phyloP scores from a whole-genome alignment of 2,888 invertebrate species.

The Arrhopalites spinosus region DNA sequence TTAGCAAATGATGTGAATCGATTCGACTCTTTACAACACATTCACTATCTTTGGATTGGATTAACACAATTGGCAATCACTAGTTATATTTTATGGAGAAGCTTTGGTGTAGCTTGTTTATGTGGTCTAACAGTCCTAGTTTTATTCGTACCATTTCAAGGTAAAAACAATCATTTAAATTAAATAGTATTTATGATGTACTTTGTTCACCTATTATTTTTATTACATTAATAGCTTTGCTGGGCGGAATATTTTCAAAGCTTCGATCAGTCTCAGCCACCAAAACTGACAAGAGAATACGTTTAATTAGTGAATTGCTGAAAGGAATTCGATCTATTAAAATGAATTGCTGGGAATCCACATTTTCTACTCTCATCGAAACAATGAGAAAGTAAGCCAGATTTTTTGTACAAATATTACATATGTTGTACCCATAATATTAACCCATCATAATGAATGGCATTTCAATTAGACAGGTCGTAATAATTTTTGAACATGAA shows the following conservation, averaged over 20 bases:
- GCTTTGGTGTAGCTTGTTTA: conserved; percentile 73
- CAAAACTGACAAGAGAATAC: conserved; percentile 85
- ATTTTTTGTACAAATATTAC: neutral
- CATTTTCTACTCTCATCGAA: neutral
- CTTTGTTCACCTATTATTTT: neutral
- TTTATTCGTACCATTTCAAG: conserved; percentile 82
- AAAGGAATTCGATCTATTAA: conserved; percentile 92
- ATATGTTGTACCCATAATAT: neutral
- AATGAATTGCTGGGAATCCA: conserved; percentile 92
- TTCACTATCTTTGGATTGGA: conserved; percentile 91
- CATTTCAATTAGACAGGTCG: too few species aligned
- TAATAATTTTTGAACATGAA: too few species aligned
- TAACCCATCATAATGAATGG: neutral
- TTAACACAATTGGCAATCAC: conserved; percentile 81
- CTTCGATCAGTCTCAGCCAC: conserved; percentile 79
- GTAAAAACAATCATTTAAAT: conserved; percentile 59
- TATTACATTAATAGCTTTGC: conserved; percentile 67
- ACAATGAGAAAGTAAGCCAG: conserved; percentile 1
- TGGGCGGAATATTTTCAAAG: conserved; percentile 61
- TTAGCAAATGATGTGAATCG: conserved; percentile 90
- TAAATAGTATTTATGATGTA: neutral
- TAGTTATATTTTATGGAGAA: conserved; percentile 76
- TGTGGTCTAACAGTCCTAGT: conserved; percentile 80
- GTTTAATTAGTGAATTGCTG: conserved; percentile 92
- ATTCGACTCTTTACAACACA: conserved; percentile 86